phyloP scores from a whole-genome alignment of 2,797 vertebrate genomes.

The Megaceryle alcyon region DNA sequence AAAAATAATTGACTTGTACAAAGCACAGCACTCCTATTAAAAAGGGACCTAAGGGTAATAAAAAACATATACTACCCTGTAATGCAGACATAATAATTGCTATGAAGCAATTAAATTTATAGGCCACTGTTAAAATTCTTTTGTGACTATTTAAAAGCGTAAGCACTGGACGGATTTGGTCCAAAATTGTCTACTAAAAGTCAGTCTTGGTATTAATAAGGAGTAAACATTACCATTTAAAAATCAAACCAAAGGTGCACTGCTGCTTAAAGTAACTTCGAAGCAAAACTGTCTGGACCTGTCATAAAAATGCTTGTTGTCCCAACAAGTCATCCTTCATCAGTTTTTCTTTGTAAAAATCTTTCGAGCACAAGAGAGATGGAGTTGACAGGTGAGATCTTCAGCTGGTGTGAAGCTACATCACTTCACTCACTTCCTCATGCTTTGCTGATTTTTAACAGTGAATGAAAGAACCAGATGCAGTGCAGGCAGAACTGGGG shows the following conservation, averaged over 20 bases:
- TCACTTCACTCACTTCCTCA: not conserved
- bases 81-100: constrained; percentile 72
- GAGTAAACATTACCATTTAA: constrained; percentile 33
- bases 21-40: constrained; percentile 75
- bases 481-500: not conserved
- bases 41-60: constrained; percentile 74
- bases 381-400: constrained; percentile 2
- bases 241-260: constrained; percentile 44
- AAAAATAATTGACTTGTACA: constrained; percentile 81
- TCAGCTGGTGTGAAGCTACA: not conserved
- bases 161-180: constrained; percentile 42
- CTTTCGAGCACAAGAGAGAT: not conserved
- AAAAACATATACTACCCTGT: constrained; percentile 73
- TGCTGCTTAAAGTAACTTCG: not conserved
- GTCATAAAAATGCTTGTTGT: not conserved
- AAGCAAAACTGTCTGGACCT: not conserved
- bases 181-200: constrained; percentile 37
- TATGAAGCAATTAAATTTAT: constrained; percentile 75
- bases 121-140: constrained; percentile 73
- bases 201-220: constrained; percentile 28
- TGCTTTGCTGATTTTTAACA: not conserved
- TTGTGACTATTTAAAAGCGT: constrained; percentile 59
- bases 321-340: constrained; percentile 6
- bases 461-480: not conserved
- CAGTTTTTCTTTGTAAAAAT: constrained; percentile 1